Percentiles rank a stretch among this genome's conserved stretches.
These are phyloP conservation scores for Conus betulinus DNA, from an alignment of 1,140 invertebrate species.

Conservation along the genomic window DNA sequence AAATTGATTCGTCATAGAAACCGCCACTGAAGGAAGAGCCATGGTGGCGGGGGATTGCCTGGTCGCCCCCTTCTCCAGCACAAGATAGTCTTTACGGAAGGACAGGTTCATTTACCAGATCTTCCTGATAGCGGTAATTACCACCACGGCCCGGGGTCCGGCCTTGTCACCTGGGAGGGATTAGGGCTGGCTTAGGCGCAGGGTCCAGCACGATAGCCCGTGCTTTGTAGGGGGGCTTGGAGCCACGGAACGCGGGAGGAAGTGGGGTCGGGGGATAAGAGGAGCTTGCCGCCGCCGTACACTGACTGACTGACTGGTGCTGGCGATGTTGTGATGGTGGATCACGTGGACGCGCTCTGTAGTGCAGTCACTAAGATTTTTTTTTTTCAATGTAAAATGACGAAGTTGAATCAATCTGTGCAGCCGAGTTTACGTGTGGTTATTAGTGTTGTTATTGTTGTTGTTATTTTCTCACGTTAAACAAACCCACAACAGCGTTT, in stretches of 20 bases:
- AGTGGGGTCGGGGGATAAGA: neutral
- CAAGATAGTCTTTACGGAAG: neutral
- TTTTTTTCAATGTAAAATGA: no score
- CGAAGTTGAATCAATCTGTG: neutral
- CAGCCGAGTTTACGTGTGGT: neutral
- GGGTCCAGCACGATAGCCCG: neutral
- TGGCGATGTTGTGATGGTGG: neutral
- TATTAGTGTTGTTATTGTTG: no score
- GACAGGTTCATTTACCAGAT: constrained; percentile 6
- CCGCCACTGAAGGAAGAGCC: no score
- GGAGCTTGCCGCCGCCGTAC: neutral
- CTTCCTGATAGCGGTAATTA: neutral
- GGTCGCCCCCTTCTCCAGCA: neutral
- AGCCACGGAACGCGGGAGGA: neutral
- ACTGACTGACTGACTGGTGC: neutral
- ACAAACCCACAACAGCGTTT: no score
- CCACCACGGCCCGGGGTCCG: neutral
- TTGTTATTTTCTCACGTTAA: no score
- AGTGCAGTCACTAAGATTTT: no score
- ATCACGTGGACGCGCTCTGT: neutral
- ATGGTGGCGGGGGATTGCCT: neutral
- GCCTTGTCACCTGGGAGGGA: neutral
- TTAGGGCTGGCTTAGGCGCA: neutral
- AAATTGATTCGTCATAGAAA: neutral
- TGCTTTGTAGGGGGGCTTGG: neutral